Evolutionary conservation across 1,140 invertebrate species (phyloP).

Genomic region (Solen grandis): DNA sequence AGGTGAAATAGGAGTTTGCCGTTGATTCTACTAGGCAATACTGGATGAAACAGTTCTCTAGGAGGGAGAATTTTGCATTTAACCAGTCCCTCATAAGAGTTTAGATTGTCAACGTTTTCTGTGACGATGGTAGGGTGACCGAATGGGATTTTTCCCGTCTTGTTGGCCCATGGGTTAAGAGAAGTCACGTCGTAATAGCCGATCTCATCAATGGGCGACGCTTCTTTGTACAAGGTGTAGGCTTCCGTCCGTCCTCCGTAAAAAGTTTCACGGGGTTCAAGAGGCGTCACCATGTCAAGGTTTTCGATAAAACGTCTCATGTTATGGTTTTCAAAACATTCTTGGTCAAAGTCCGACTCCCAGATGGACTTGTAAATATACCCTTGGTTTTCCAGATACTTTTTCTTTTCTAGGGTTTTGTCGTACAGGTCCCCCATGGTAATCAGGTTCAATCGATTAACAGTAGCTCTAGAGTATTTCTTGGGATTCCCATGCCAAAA

Average conservation of each 20-base stretch:
- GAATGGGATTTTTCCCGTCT: conserved; percentile 35
- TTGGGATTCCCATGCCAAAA: too few relatives aligned
- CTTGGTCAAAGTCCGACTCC: conserved; percentile 38
- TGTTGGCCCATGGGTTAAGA: conserved; percentile 49
- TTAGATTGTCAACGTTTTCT: conserved; percentile 6
- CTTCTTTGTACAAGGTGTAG: conserved; percentile 40
- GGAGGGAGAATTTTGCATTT: conserved; percentile 38
- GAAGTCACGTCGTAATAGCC: conserved; percentile 55
- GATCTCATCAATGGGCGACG: conserved; percentile 18
- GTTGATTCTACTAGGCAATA: conserved; percentile 12
- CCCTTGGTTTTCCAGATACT: too few relatives aligned
- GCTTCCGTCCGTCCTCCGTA: conserved; percentile 52
- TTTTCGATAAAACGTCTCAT: conserved; percentile 11
- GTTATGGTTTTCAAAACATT: too few relatives aligned
- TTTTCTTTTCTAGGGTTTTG: too few relatives aligned
- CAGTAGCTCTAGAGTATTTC: not conserved
- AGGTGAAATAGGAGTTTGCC: conserved; percentile 4
- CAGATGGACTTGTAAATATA: conserved; percentile 22
- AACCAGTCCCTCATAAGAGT: conserved; percentile 12
- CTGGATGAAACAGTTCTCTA: not conserved
- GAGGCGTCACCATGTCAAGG: conserved; percentile 31
- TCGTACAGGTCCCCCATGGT: conserved; percentile 49
- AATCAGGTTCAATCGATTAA: conserved; percentile 5
- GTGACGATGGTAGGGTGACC: conserved; percentile 40
- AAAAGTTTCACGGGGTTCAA: conserved; percentile 53